These are phyloP conservation scores for Lissocephala sabroskyi DNA, from an alignment of 2,888 invertebrate species.

Conservation along the genomic window DNA sequence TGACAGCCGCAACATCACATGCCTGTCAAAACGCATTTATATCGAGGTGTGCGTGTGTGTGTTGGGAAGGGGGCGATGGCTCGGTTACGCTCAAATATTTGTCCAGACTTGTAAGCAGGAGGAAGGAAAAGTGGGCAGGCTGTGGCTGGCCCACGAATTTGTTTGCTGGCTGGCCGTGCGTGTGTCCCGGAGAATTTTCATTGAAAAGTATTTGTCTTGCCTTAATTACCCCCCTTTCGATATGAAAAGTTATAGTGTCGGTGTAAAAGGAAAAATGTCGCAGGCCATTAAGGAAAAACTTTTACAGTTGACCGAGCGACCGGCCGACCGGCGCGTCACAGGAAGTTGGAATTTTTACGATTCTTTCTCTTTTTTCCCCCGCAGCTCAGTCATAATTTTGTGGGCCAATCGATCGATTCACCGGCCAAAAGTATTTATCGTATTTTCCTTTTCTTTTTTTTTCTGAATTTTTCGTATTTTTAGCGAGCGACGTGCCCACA, in stretches of 20 bases:
- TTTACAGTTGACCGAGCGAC: conserved; percentile 16
- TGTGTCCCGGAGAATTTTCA: conserved; percentile 8
- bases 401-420: not conserved
- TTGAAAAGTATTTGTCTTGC: conserved; percentile 12
- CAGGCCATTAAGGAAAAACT: no score
- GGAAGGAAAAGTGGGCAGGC: no score
- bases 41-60: conserved; percentile 6
- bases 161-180: no score
- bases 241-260: conserved; percentile 3
- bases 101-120: not conserved
- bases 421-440: not conserved
- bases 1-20: conserved; percentile 37
- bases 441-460: no score
- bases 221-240: conserved; percentile 28
- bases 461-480: conserved; percentile 29
- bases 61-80: not conserved
- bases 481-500: conserved; percentile 30
- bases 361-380: no score
- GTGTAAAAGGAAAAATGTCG: no score
- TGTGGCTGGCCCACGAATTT: no score
- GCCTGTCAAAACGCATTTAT: conserved; percentile 28
- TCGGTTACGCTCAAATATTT: not conserved
- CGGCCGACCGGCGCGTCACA: no score
- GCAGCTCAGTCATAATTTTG: conserved; percentile 2
- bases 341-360: no score